These are phyloP conservation scores for Ariolimax columbianus DNA, from an alignment of 2,888 invertebrate genomes.

Conservation along the genomic window DNA sequence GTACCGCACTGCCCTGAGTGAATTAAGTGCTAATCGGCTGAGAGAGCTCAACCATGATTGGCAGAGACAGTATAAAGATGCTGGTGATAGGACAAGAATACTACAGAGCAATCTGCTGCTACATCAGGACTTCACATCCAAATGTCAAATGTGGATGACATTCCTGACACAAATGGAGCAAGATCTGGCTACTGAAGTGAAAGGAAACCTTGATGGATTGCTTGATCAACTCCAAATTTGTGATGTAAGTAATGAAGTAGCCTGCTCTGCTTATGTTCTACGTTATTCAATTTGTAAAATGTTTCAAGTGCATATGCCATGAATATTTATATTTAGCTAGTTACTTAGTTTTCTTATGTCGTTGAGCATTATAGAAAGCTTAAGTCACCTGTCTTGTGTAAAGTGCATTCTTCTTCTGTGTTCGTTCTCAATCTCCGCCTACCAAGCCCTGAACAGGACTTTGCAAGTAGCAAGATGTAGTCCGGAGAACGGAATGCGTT, in stretches of 20 bases:
- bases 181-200: conserved; percentile 70
- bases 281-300: too few species aligned
- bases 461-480: too few species aligned
- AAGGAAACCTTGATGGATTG: conserved; percentile 72
- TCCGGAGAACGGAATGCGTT: too few species aligned
- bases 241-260: conserved; percentile 62
- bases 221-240: conserved; percentile 71
- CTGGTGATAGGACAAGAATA: conserved; percentile 66
- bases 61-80: conserved; percentile 66
- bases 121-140: conserved; percentile 75
- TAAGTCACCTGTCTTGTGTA: too few species aligned
- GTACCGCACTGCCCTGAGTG: conserved; percentile 71
- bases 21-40: conserved; percentile 64
- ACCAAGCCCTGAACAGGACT: too few species aligned
- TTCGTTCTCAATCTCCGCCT: too few species aligned
- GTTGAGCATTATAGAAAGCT: too few species aligned
- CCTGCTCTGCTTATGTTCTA: not conserved
- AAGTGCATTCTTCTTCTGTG: too few species aligned
- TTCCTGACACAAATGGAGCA: conserved; percentile 75
- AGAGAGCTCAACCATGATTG: conserved; percentile 73
- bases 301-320: too few species aligned
- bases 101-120: conserved; percentile 70
- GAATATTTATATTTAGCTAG: too few species aligned
- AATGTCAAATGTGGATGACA: conserved; percentile 76
- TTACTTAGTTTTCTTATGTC: too few species aligned